Conservation (phyloP, 2,797 vertebrate species). For the Gadopsis marmoratus region DNA sequence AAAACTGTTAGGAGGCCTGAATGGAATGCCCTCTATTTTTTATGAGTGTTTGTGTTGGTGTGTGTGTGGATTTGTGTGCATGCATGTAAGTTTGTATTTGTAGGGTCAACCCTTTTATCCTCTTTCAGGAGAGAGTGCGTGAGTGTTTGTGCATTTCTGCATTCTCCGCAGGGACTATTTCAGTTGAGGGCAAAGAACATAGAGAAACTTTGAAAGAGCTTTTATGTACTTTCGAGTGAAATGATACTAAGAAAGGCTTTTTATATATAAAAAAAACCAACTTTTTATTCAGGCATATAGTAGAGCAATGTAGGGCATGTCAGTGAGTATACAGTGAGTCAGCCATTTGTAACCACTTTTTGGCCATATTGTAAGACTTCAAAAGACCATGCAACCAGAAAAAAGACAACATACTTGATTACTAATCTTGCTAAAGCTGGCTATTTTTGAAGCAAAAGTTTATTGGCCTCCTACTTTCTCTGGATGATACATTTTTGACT, state of each 20-base stretch:
- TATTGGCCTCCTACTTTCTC: conserved; percentile 21
- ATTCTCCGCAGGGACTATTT: conserved; percentile 80
- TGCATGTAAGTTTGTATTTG: conserved; percentile 63
- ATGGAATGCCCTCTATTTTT: conserved; percentile 78
- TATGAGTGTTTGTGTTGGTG: conserved; percentile 61
- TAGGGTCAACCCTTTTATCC: conserved; percentile 83
- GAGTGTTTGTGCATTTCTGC: conserved; percentile 76
- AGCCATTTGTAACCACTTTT: conserved; percentile 71
- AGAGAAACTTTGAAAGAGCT: conserved; percentile 82
- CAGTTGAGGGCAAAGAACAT: conserved; percentile 79
- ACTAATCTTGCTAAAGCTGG: conserved; percentile 45
- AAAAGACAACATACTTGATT: conserved; percentile 40
- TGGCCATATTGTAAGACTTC: conserved; percentile 61
- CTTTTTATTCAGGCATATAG: conserved; percentile 76
- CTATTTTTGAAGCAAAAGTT: conserved; percentile 43
- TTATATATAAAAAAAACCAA: conserved; percentile 54
- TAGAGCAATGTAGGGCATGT: conserved; percentile 72
- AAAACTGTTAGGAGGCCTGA: conserved; percentile 53
- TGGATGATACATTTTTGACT: conserved; percentile 19
- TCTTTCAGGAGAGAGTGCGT: conserved; percentile 74
- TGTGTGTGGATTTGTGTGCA: conserved; percentile 40
- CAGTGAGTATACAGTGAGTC: conserved; percentile 73
- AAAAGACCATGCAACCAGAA: conserved; percentile 50
- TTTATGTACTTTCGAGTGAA: conserved; percentile 88
- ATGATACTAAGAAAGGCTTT: conserved; percentile 80